Evolutionary conservation across 2,113 vertebrate species (phyloP).

Genomic region (Rhombomys opimus): DNA sequence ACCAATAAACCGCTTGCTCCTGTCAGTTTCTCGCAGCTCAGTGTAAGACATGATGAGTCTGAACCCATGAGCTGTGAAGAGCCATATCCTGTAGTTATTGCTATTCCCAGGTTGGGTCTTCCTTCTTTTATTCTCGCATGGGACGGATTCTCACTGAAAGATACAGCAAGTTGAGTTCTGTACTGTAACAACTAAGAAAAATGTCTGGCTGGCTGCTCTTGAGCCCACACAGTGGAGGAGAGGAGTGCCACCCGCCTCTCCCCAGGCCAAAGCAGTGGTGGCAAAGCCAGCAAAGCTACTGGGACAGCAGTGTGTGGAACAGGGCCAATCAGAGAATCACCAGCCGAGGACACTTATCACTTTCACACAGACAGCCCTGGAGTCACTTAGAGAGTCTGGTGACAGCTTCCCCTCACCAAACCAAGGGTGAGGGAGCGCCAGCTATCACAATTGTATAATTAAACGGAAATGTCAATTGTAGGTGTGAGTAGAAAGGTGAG

Average conservation of each 20-base stretch:
- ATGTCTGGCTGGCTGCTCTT: background rate
- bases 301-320: background rate
- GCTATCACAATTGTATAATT: background rate
- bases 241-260: background rate
- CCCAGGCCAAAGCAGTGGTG: background rate
- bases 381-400: background rate
- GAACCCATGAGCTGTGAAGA: background rate
- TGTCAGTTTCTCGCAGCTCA: background rate
- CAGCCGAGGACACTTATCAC: background rate
- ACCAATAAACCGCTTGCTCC: background rate
- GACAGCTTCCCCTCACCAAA: background rate
- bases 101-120: background rate
- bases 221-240: background rate
- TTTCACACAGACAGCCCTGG: background rate
- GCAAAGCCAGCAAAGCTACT: rapidly evolving
- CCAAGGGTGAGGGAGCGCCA: background rate
- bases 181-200: background rate
- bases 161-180: background rate
- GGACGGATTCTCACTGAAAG: background rate
- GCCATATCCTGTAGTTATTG: background rate
- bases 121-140: background rate
- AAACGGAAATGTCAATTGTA: background rate
- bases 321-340: background rate
- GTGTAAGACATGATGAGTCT: background rate
- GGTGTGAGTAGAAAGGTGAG: background rate